A percentile compares a stretch with the other conserved stretches of the same genome.
Conservation (phyloP, 2,888 invertebrate species). For the Folsomia manolachei region DNA sequence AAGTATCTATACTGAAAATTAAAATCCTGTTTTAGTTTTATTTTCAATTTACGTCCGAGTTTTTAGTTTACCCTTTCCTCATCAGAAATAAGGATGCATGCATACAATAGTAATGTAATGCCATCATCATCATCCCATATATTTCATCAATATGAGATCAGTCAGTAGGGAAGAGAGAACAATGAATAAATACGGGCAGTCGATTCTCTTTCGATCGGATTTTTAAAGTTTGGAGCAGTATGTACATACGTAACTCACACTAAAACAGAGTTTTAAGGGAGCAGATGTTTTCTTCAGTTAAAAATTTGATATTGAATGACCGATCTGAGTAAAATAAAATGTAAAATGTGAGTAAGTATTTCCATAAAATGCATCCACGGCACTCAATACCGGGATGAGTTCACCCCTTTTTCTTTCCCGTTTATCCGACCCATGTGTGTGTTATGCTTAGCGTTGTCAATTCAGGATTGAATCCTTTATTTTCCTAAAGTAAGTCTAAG, state of each 20-base stretch:
- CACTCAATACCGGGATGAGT: neutral
- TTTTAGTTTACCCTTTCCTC: neutral
- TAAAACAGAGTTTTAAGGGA: conserved; percentile 11
- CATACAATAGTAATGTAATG: neutral
- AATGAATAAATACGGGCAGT: neutral
- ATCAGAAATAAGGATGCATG: neutral
- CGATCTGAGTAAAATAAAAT: conserved; percentile 9
- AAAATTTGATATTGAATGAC: conserved; percentile 23
- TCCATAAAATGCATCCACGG: neutral
- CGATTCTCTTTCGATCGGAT: neutral
- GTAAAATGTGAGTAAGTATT: conserved; percentile 3
- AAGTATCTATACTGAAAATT: conserved; percentile 1
- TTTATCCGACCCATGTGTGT: neutral
- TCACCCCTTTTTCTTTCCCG: neutral
- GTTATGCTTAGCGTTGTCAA: neutral
- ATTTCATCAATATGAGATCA: neutral
- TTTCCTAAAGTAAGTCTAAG: neutral
- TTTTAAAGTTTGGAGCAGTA: conserved; percentile 15
- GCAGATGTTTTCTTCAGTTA: conserved; percentile 18
- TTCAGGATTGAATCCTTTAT: neutral
- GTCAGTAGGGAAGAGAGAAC: neutral
- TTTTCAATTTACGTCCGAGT: no score
- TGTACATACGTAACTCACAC: neutral
- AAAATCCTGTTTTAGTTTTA: neutral
- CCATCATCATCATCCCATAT: no score